Percentiles rank a stretch among this genome's conserved stretches.
These are phyloP conservation scores for Butastur rufipennis DNA, from an alignment of 2,113 vertebrate genomes.

Conservation along the genomic window DNA sequence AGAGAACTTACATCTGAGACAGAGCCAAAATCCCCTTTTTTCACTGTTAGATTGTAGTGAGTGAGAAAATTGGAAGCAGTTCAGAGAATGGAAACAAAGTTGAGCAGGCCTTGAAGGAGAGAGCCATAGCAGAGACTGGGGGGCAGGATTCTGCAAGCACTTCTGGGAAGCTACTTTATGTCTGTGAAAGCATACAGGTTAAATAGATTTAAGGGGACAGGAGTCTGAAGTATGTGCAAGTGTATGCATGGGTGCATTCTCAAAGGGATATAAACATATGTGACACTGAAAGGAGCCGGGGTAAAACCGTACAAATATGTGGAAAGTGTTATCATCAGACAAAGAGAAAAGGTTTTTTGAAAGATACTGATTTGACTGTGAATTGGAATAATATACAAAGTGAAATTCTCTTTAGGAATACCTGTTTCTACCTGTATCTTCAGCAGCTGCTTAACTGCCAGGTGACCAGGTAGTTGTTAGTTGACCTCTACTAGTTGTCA, in stretches of 20 bases:
- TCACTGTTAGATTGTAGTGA: not conserved
- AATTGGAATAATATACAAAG: not conserved
- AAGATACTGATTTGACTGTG: not conserved
- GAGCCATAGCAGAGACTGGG: not conserved
- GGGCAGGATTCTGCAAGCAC: not conserved
- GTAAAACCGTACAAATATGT: not conserved
- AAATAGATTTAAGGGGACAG: not conserved
- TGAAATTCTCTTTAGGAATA: not conserved
- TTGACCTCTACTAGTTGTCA: not conserved
- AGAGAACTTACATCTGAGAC: not conserved
- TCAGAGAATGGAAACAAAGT: not conserved
- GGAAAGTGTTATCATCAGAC: not conserved
- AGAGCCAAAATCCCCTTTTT: not conserved
- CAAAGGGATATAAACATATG: accelerated
- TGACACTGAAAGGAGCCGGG: not conserved
- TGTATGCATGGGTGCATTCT: not conserved
- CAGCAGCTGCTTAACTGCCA: not conserved
- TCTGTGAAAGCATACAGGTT: not conserved
- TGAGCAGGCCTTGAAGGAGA: not conserved
- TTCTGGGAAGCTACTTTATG: not conserved
- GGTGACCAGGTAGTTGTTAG: not conserved
- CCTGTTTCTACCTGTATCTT: not conserved
- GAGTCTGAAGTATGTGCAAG: not conserved
- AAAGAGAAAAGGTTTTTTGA: not conserved
- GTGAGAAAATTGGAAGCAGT: not conserved